These are phyloP conservation scores for Harlomillsia oculata DNA, from an alignment of 1,140 invertebrate genomes.

Conservation along the genomic window DNA sequence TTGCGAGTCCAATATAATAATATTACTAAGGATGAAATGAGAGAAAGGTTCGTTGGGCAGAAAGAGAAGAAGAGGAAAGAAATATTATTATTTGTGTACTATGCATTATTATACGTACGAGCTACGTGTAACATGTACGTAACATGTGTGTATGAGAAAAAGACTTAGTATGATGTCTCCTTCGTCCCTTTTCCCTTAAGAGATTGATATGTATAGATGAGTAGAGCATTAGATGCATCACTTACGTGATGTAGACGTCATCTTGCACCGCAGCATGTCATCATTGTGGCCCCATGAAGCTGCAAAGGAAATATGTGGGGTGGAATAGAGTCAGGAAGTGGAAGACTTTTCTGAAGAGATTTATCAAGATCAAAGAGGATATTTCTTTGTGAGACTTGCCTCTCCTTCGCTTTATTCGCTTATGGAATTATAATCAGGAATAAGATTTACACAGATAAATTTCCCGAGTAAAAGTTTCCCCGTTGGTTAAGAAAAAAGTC, in stretches of 20 bases:
- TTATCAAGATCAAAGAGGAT: conserved; percentile 36
- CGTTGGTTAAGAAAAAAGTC: conserved; percentile 23
- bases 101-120: too few species aligned
- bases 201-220: conserved; percentile 26
- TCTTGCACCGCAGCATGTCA: conserved; percentile 10
- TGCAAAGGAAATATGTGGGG: conserved; percentile 18
- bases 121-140: too few species aligned
- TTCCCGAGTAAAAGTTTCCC: conserved; percentile 22
- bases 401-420: conserved; percentile 30
- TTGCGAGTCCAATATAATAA: too few species aligned
- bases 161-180: too few species aligned
- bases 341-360: conserved; percentile 29
- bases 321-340: conserved; percentile 17
- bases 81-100: too few species aligned
- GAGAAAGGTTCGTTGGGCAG: too few species aligned
- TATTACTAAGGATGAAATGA: too few species aligned
- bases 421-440: conserved; percentile 36
- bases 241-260: conserved; percentile 17
- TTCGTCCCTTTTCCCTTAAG: too few species aligned
- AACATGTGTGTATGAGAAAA: too few species aligned
- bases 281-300: too few species aligned
- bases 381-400: conserved; percentile 24
- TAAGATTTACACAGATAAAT: conserved; percentile 35
- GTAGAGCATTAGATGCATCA: conserved; percentile 12
- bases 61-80: too few species aligned